A percentile compares a stretch with the other conserved stretches of the same genome.
Conservation (phyloP, 2,797 vertebrate species). For the Lepilemur ruficaudatus region DNA sequence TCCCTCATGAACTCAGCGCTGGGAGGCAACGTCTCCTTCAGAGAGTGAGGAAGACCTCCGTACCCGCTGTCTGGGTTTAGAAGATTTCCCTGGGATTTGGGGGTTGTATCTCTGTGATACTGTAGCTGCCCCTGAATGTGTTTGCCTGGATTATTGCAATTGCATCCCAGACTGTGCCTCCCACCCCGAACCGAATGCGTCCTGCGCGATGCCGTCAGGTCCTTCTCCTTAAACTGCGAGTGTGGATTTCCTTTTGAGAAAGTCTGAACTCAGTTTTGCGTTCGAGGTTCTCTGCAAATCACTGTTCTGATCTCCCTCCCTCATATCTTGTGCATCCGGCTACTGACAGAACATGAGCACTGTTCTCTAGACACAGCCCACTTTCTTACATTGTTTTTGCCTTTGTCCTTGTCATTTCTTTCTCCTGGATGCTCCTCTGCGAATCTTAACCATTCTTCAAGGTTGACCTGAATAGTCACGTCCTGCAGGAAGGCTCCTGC, state of each 20-base stretch:
- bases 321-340: background rate
- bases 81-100: background rate
- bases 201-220: fast-evolving
- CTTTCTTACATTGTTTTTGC: background rate
- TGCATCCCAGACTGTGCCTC: background rate
- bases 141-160: background rate
- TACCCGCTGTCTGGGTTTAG: background rate
- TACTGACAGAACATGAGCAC: fast-evolving
- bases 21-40: fast-evolving
- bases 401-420: background rate
- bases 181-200: background rate
- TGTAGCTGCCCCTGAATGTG: background rate
- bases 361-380: too few relatives aligned
- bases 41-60: background rate
- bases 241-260: background rate
- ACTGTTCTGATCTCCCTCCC: background rate
- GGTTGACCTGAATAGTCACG: background rate
- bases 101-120: background rate
- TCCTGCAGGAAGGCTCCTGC: background rate
- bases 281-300: fast-evolving
- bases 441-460: background rate
- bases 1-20: background rate
- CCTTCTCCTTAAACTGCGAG: background rate
- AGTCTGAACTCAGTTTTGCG: background rate
- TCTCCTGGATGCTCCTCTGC: background rate